Base-by-base conservation (phyloP, 1,140 invertebrate species). In the Arion vulgaris region DNA sequence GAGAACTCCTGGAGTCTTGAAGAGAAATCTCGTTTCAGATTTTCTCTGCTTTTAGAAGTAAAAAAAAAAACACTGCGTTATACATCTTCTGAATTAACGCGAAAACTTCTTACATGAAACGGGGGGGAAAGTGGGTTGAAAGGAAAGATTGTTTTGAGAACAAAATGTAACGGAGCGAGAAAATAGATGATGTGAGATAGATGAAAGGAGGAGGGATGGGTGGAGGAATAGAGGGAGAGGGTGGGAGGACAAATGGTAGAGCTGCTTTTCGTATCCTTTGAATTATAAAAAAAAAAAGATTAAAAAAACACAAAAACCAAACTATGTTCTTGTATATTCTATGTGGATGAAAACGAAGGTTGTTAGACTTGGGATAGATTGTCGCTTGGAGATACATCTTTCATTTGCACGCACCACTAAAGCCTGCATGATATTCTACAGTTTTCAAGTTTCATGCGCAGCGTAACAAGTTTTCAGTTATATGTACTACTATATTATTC, bases 211-310 rank as follows among this genome's bases (percentile, higher is more conserved):
- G 62, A 79, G 9, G 34, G 9, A 13, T 38, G 45, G 23, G 5
- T 53, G 62, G 62, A 66, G 53, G 38, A 68, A 79, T 17, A 26
- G 62, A 57, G 28, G 74, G 17, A 39, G 74, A 49, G 49, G 74
- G 45, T 38, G 49, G 45, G 74, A 28, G 49, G n/a, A n/a, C n/a
- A n/a, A n/a, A 32, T 26, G 39, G 51, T 23, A 26, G 51, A 19
- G 51, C 9, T 45, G 15, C 15, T 5, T 45, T 45, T 45, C 15
- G 5, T 45, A 7, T 45, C 15, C 41, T 45, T 45, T 45, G 5
- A 7, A 45, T 7, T 5, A 45, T 45, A 45, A 45, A 45, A 45
- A 5, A 7, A 45, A 45, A 15, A n/a, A n/a, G n/a, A n/a, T n/a
- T n/a, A n/a, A n/a, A n/a, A n/a, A n/a, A n/a, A n/a, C n/a, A n/a